These are phyloP conservation scores for Formica selysi DNA, from an alignment of 1,140 invertebrate species.

Conservation along the genomic window DNA sequence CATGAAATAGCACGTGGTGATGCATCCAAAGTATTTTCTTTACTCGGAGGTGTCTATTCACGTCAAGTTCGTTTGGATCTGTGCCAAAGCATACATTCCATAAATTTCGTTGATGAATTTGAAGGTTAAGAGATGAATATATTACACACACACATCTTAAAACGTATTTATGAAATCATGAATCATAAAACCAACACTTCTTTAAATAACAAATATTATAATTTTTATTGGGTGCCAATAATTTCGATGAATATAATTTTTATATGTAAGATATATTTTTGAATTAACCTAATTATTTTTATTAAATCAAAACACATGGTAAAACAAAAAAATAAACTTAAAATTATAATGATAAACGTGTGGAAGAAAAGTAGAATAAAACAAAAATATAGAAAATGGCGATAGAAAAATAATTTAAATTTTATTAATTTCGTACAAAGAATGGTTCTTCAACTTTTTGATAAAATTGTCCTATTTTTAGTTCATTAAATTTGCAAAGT, in stretches of 20 bases:
- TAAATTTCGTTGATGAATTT: slow-evolving; percentile 18
- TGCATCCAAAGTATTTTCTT: slow-evolving; percentile 10
- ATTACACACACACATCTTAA: neutral
- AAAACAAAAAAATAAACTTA: neutral
- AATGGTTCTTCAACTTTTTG: neutral
- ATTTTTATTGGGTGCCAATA: neutral
- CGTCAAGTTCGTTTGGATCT: neutral
- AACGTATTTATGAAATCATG: neutral
- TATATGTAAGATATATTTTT: neutral
- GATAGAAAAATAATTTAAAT: neutral
- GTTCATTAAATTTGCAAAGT: neutral
- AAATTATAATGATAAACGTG: slow-evolving; percentile 1
- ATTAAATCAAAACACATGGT: neutral
- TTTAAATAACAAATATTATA: neutral
- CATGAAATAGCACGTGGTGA: slow-evolving; percentile 5
- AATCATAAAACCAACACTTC: neutral
- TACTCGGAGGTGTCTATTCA: neutral
- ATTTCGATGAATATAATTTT: neutral
- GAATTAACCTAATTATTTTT: neutral
- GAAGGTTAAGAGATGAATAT: neutral
- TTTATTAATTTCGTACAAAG: neutral
- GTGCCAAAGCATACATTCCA: slow-evolving; percentile 5
- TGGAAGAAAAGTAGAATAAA: neutral
- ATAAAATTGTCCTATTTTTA: neutral
- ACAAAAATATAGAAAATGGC: neutral